Evolutionary conservation across 2,888 invertebrate genomes (phyloP).

Genomic region (Xestia sexstrigata): DNA sequence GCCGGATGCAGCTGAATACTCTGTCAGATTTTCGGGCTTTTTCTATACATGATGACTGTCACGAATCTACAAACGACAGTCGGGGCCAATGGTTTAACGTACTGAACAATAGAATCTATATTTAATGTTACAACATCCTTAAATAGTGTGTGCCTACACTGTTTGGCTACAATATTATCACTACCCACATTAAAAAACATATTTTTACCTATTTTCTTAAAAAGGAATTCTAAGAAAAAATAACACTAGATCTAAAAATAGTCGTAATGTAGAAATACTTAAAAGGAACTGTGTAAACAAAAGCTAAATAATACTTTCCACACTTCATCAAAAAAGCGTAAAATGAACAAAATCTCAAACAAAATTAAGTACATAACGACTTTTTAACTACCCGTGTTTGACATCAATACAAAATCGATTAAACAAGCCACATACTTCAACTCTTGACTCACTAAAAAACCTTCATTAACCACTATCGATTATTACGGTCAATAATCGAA

Average conservation of each 20-base stretch:
- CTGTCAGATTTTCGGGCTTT: background rate
- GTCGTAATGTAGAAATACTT: background rate
- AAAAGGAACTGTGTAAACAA: background rate
- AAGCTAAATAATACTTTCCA: background rate
- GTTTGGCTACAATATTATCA: background rate
- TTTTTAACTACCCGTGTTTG: slow-evolving; percentile 45
- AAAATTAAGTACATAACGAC: slow-evolving; percentile 42
- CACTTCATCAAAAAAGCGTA: background rate
- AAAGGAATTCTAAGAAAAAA: background rate
- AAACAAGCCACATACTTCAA: slow-evolving; percentile 53
- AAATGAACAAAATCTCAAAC: slow-evolving; percentile 13
- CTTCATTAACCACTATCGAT: slow-evolving; percentile 63
- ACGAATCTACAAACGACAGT: background rate
- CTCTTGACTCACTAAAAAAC: slow-evolving; percentile 55
- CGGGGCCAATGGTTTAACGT: background rate
- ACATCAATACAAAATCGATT: slow-evolving; percentile 56
- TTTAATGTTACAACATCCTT: background rate
- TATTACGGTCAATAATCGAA: slow-evolving; percentile 65
- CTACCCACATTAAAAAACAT: background rate
- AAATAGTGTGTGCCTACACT: background rate
- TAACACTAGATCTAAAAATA: background rate
- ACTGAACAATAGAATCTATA: background rate
- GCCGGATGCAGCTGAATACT: background rate
- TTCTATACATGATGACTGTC: background rate
- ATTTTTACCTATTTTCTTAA: background rate